These are phyloP conservation scores for Rhabdomys pumilio DNA, from an alignment of 2,797 vertebrate genomes.

Conservation along the genomic window DNA sequence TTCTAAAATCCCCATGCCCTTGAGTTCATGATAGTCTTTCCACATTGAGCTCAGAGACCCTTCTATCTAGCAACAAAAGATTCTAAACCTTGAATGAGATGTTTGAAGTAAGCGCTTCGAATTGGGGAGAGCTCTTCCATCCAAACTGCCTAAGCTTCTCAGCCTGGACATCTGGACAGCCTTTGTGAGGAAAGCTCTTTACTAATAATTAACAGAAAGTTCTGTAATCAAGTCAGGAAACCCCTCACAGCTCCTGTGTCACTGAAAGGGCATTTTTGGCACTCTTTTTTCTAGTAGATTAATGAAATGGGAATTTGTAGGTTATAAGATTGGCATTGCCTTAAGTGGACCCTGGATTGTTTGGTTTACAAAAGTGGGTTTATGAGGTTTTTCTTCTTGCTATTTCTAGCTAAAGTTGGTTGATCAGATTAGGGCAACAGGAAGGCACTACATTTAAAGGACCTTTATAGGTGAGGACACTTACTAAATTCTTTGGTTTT, in stretches of 20 bases:
- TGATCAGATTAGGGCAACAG: conserved; percentile 52
- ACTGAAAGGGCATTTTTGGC: conserved; percentile 55
- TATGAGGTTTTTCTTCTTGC: conserved; percentile 50
- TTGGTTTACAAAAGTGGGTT: conserved; percentile 65
- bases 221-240: conserved; percentile 69
- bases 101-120: conserved; percentile 71
- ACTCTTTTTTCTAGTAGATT: conserved; percentile 44
- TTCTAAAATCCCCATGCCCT: conserved; percentile 41
- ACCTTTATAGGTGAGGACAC: conserved; percentile 56
- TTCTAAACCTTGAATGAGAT: conserved; percentile 73
- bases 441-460: conserved; percentile 52
- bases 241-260: conserved; percentile 64
- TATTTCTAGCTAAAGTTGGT: conserved; percentile 59
- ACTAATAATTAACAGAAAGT: conserved; percentile 72
- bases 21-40: conserved; percentile 55
- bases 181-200: conserved; percentile 69
- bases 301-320: conserved; percentile 74
- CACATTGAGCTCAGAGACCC: conserved; percentile 52
- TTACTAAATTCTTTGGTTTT: conserved; percentile 67
- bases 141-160: conserved; percentile 52
- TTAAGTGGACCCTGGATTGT: conserved; percentile 71
- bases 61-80: conserved; percentile 67
- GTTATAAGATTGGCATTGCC: conserved; percentile 63
- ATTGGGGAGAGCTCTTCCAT: conserved; percentile 34
- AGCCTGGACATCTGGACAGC: conserved; percentile 45